Base-by-base conservation (phyloP, 2,113 vertebrate genomes). In the Athene cunicularia region DNA sequence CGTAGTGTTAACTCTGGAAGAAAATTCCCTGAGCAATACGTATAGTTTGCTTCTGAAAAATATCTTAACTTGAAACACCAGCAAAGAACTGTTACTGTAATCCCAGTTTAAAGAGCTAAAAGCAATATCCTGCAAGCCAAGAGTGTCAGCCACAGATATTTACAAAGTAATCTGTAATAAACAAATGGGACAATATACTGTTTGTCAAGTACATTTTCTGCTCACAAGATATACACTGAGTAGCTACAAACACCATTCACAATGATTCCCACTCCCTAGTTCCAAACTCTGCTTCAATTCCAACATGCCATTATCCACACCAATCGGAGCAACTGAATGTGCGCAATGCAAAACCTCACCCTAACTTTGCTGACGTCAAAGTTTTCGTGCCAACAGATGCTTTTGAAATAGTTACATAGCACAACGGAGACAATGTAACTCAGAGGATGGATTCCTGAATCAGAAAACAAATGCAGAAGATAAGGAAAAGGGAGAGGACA, bases 201-300 rank as follows among this genome's bases (percentile, higher is more conserved):
- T 66, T 60, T 47, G 33, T 60, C 72, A 62, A 60, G 70, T 9
- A 79, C 70, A 53, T 72, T 93, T 84, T 81, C 71, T 86, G 76
- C 26, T 5, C 62, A 59, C 37, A 58, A 66, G 53, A 35, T 37
- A 45, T 0, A 32, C 17, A 45, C 50, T 0, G 3, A 76, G 18
- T 5, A 56, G 55, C 71, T 71, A 43, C 67, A 43, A 77, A 67
- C 35, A 47, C 12, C 8, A 5, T 4, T 52, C 39, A 22, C 37
- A 45, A 12, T 2, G 16, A 66, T 28, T 7, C 4, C 14, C 1
- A 8, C 16, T 17, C 9, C 3, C 5, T 2, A 0, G 9, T 53
- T 24, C 50, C 22, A 2, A 16, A 5, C 33, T n/a, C 30, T 15
- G 59, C 49, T 82, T 35, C 50, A 23, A 41, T 55, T 77, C 75